These are phyloP conservation scores for Limnephilus lunatus DNA, from an alignment of 2,888 invertebrate species.

Conservation along the genomic window DNA sequence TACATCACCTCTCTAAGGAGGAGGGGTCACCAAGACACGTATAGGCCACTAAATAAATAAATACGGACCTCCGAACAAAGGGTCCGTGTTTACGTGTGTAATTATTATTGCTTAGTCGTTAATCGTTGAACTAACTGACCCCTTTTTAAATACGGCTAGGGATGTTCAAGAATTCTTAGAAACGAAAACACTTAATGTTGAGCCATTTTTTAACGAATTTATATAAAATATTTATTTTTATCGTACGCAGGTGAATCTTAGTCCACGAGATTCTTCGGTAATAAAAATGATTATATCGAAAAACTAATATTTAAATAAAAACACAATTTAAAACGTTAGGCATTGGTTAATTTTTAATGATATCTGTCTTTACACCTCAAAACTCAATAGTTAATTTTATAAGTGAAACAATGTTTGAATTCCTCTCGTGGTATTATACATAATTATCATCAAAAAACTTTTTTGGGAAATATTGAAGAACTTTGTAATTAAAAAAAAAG, in stretches of 20 bases:
- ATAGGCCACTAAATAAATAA: background rate
- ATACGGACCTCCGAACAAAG: background rate
- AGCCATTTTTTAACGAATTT: background rate
- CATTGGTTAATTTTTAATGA: too few species aligned
- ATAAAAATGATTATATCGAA: too few species aligned
- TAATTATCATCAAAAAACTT: too few species aligned
- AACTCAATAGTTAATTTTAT: too few species aligned
- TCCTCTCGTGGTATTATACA: too few species aligned
- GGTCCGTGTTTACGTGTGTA: background rate
- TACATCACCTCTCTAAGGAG: background rate
- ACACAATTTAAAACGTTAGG: too few species aligned
- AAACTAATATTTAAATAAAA: background rate
- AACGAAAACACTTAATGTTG: background rate
- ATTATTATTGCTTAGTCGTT: background rate
- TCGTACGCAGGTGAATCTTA: background rate
- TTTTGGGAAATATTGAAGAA: too few species aligned
- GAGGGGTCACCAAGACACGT: background rate
- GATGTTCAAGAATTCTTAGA: background rate
- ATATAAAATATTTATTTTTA: background rate
- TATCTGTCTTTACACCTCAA: too few species aligned
- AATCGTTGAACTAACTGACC: conserved; percentile 9
- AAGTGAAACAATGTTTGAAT: too few species aligned
- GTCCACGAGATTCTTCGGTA: background rate
- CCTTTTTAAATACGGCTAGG: background rate
- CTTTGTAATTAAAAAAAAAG: too few species aligned